Evolutionary conservation across 2,888 invertebrate genomes (phyloP), one percentile per base, ranked within the genome.

Genomic region (Acleris sparsana): DNA sequence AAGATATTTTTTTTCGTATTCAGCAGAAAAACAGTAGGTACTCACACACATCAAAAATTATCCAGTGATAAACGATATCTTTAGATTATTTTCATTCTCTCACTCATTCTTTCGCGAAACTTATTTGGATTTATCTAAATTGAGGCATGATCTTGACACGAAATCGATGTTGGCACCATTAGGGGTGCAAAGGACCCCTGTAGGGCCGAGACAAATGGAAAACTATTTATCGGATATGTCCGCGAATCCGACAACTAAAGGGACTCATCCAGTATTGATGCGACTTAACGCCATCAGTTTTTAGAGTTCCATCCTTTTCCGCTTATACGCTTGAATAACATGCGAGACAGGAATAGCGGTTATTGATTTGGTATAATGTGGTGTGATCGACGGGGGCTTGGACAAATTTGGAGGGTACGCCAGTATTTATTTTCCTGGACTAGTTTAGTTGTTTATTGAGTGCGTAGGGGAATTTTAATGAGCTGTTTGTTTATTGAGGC

Each of bases 341-440:
- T 65, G 65, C 55, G 18, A 51, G 60, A 60, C 43, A 60, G 20
- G 60, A 60, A 55, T 20, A 43, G 17, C 17, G 46, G 11, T 56
- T 65, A 65, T 65, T 51, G 65, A 65, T 65, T 65, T 17, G 62
- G 53, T 46, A 29, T 53, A 58, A 53, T 53, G 48, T 39, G 33
- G 39, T 51, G 44, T 48, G 53, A 59, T 62, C 48, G 51, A 60
- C 55, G n/a, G 53, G 29, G 43, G 48, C 48, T 18, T 18, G 39
- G 64, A 60, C 60, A 60, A 51, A 56, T 48, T 44, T 22, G 55
- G 29, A 55, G 60, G 65, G 55, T 55, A 43, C 20, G 17, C 25
- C 16, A 29, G 33, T 59, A 43, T 64, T 60, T 65, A 63, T 20
- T 53, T 48, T 39, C 46, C 11, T 59, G 49, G 22, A 63, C 43